Percentiles rank a stretch among this genome's conserved stretches.
Evolutionary conservation across 2,888 invertebrate genomes (phyloP).

Genomic region (Temnothorax unifasciatus): DNA sequence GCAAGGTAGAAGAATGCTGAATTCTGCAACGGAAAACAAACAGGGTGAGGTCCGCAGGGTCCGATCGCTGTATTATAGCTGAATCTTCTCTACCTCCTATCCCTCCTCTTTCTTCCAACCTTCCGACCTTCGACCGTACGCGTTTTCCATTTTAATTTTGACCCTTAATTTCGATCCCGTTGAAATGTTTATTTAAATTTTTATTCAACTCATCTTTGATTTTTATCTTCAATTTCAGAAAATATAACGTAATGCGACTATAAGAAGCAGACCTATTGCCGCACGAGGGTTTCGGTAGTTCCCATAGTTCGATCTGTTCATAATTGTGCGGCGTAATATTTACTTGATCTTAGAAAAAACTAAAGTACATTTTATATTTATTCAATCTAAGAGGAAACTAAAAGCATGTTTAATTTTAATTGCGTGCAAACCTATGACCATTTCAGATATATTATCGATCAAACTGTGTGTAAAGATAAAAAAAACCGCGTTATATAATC

Average conservation of each 20-base stretch:
- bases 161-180: background rate
- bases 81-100: background rate
- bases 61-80: background rate
- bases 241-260: background rate
- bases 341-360: background rate
- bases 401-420: background rate
- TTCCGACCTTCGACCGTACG: background rate
- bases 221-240: background rate
- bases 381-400: background rate
- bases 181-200: background rate
- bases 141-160: background rate
- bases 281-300: background rate
- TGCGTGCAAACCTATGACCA: background rate
- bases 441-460: background rate
- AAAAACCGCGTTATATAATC: background rate
- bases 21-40: constrained; percentile 88
- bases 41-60: background rate
- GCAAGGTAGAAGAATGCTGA: constrained; percentile 95
- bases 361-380: too few species aligned
- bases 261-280: background rate
- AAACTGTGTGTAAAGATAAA: background rate
- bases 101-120: background rate
- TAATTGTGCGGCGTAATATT: background rate
- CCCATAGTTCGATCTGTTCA: background rate
- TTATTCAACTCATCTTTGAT: background rate